Percentiles rank a stretch among this genome's conserved stretches.
These are phyloP conservation scores for Cactoblastis cactorum DNA, from an alignment of 2,888 invertebrate genomes.

Conservation along the genomic window DNA sequence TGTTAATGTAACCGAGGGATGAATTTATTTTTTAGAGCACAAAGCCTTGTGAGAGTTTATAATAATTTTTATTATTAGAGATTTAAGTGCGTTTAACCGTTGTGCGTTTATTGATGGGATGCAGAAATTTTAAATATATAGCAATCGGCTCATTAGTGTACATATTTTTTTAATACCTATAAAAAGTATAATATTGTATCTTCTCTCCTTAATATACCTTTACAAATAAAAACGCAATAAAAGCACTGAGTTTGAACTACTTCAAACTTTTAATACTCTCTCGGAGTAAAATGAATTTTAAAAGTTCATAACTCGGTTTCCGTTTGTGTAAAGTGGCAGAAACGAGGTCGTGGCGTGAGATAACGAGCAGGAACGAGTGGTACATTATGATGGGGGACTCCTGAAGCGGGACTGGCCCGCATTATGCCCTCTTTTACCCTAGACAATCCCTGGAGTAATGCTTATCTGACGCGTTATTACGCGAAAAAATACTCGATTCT, in stretches of 20 bases:
- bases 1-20: no score
- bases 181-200: neutral
- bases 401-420: conserved; percentile 17
- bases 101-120: no score
- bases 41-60: no score
- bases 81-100: no score
- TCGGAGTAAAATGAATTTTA: conserved; percentile 44
- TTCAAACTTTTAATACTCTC: conserved; percentile 18
- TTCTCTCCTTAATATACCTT: neutral
- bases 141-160: no score
- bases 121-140: no score
- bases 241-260: conserved; percentile 1
- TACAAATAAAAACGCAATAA: conserved; percentile 6
- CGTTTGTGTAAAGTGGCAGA: conserved; percentile 57
- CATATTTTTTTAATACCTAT: no score
- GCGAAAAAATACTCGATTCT: neutral
- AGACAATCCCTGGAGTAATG: conserved; percentile 38
- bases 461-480: conserved; percentile 19
- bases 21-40: no score
- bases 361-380: conserved; percentile 61
- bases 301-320: conserved; percentile 57
- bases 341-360: conserved; percentile 64
- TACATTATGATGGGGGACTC: conserved; percentile 25
- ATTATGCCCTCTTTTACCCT: conserved; percentile 29
- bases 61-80: no score